These are phyloP conservation scores for Rhagologus leucostigma DNA, from an alignment of 2,113 vertebrate genomes.

Conservation along the genomic window DNA sequence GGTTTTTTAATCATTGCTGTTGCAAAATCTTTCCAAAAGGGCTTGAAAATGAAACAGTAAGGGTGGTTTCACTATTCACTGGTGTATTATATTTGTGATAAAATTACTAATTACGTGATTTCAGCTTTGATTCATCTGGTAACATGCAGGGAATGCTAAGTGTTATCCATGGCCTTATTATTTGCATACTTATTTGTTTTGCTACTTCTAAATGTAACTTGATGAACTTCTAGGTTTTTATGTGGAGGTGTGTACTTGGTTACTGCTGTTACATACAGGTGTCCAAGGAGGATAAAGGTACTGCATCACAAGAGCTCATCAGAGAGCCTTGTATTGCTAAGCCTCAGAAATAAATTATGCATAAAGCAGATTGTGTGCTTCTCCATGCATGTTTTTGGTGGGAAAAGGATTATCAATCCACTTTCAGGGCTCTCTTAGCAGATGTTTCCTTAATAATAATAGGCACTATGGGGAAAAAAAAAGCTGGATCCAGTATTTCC, in stretches of 20 bases:
- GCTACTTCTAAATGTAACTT: background rate
- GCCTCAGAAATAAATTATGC: conserved; percentile 1
- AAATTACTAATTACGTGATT: background rate
- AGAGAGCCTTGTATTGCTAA: background rate
- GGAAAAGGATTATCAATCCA: background rate
- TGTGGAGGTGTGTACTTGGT: background rate
- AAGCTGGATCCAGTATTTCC: background rate
- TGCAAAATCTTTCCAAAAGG: background rate
- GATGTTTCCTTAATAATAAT: background rate
- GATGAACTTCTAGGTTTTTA: background rate
- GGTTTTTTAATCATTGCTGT: background rate
- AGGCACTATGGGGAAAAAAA: background rate
- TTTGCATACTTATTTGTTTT: background rate
- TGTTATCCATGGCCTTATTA: background rate
- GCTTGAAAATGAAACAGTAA: background rate
- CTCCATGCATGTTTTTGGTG: background rate
- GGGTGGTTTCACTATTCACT: background rate
- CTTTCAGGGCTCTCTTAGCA: background rate
- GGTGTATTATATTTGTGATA: background rate
- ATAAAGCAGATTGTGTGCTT: background rate
- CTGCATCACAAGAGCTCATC: background rate
- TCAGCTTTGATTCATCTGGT: background rate
- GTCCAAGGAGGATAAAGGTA: background rate
- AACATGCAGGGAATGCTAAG: background rate
- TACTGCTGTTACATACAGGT: background rate